Conservation (phyloP, 2,113 vertebrate genomes). For the Osmerus mordax region DNA sequence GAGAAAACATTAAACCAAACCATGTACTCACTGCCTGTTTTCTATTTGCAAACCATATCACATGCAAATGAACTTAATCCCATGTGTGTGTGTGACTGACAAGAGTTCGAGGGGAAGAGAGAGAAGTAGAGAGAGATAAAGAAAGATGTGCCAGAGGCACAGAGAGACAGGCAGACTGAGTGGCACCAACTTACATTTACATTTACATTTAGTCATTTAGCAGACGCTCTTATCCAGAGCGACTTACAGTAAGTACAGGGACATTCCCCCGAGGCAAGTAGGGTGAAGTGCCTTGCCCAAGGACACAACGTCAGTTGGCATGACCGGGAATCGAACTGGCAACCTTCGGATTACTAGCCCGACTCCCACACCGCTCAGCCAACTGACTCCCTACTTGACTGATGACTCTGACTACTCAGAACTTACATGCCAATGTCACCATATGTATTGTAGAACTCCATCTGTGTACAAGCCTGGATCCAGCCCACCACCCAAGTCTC, state of each 20-base stretch:
- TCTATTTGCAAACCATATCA: neutral
- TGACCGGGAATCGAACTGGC: too few species aligned
- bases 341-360: too few species aligned
- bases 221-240: too few species aligned
- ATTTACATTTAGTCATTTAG: too few species aligned
- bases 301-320: too few species aligned
- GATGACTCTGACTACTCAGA: neutral
- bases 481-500: slow-evolving; percentile 98
- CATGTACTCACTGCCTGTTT: neutral
- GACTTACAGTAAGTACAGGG: too few species aligned
- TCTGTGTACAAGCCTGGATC: slow-evolving; percentile 98
- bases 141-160: neutral
- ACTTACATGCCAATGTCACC: slow-evolving; percentile 93
- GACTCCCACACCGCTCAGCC: too few species aligned
- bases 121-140: neutral
- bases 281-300: too few species aligned
- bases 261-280: too few species aligned
- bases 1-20: neutral
- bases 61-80: neutral
- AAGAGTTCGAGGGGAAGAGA: neutral
- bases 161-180: slow-evolving; percentile 5
- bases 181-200: too few species aligned
- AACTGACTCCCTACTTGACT: too few species aligned
- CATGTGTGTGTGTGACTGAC: neutral
- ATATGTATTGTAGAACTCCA: slow-evolving; percentile 98